Evolutionary conservation across 2,888 invertebrate genomes (phyloP).

Genomic region (Trisateles emortualis): DNA sequence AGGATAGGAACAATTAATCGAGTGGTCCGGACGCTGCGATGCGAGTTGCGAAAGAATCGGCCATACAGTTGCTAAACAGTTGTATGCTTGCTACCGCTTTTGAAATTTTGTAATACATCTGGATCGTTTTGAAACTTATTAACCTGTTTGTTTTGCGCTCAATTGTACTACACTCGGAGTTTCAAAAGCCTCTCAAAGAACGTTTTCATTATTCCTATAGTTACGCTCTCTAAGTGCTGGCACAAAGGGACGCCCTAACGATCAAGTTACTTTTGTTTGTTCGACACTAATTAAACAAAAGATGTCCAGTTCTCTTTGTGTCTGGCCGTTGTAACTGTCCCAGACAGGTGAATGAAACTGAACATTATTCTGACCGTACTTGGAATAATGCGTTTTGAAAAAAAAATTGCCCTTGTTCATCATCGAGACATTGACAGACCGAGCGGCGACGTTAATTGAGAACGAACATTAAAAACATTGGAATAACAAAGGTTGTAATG

Average conservation of each 20-base stretch:
- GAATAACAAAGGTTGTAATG: constrained; percentile 68
- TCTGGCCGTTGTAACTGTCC: constrained; percentile 59
- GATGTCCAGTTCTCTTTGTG: constrained; percentile 68
- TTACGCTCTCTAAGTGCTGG: constrained; percentile 61
- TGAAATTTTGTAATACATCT: constrained; percentile 82
- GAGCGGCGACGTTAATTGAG: constrained; percentile 67
- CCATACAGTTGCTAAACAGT: constrained; percentile 80
- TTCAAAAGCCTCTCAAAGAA: constrained; percentile 76
- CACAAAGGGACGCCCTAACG: constrained; percentile 76
- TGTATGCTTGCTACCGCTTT: constrained; percentile 83
- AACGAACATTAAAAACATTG: constrained; percentile 43
- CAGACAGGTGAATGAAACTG: constrained; percentile 69
- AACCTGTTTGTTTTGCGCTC: constrained; percentile 81
- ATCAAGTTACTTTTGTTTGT: constrained; percentile 84
- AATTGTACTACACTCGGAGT: constrained; percentile 68
- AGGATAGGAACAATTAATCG: constrained; percentile 83
- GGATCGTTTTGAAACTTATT: constrained; percentile 86
- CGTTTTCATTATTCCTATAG: constrained; percentile 73
- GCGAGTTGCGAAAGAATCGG: constrained; percentile 78
- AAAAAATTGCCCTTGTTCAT: constrained; percentile 60
- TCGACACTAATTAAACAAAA: constrained; percentile 81
- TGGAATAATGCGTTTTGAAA: constrained; percentile 43
- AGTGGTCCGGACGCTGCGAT: constrained; percentile 85
- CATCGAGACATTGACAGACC: constrained; percentile 65
- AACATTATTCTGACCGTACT: constrained; percentile 40